Evolutionary conservation across 2,888 invertebrate genomes (phyloP), one percentile per base, ranked within the genome.

Genomic region (Creontiades dilutus): DNA sequence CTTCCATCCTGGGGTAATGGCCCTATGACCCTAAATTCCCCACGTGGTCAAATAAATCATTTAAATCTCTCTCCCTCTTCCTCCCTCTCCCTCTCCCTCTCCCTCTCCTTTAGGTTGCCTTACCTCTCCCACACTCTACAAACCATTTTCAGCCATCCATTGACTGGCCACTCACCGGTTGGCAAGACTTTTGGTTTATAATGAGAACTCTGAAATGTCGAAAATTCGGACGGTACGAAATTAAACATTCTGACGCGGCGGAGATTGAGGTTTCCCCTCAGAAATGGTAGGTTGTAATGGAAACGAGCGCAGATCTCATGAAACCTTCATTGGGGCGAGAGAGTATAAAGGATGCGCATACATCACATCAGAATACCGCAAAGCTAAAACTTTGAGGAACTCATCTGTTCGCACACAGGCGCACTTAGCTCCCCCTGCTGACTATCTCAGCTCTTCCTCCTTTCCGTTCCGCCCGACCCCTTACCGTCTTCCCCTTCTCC

Each of bases 321-420:
- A 86, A 86, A 86, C 14, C 75, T 86, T 86, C 86, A 86, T 86
- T 47, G 86, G 57, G 85, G 47, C 13, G 47, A 61, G n/a, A 48
- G n/a, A 48, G 75, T 48, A 75, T 86, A 86, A 86, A 19, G 46
- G 75, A 86, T 86, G 86, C 86, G 86, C 86, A 86, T 86, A 86
- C 68, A 75, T 86, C 75, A 86, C 86, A 86, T 86, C 86, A 86
- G 86, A 75, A 86, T 86, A 86, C 86, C 61, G 86, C 86, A 75
- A 37, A 82, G 82, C 82, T 82, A 52, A 82, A 82, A 82, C 82
- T 82, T 82, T 52, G 82, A 82, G 52, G 48, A 82, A 52, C 82
- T 82, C 82, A 47, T 82, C 82, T 82, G 52, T 82, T 82, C 82
- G 82, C 82, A 78, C 82, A 82, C 82, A 5, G 19, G 14, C 80